A percentile compares a stretch with the other conserved stretches of the same genome.
These are phyloP conservation scores for Microcebus lehilahytsara DNA, from an alignment of 2,113 vertebrate species.

Conservation along the genomic window DNA sequence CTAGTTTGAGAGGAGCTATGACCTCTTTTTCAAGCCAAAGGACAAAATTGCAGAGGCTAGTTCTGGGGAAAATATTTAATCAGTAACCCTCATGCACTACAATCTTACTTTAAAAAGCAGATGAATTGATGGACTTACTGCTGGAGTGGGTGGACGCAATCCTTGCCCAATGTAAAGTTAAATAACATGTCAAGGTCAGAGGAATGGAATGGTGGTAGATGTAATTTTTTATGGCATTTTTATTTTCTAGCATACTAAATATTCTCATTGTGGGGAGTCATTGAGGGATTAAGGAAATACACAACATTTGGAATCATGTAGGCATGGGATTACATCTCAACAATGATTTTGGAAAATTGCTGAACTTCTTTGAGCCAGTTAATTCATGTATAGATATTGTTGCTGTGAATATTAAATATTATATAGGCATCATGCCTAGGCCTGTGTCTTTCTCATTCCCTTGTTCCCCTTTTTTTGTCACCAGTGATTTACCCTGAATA, in stretches of 20 bases:
- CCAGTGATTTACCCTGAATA: background rate
- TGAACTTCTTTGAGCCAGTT: background rate
- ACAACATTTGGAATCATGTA: background rate
- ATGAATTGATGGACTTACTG: background rate
- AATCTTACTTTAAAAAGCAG: background rate
- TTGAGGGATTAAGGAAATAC: background rate
- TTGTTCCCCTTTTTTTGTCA: background rate
- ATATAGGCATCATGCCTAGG: background rate
- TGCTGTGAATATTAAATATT: background rate
- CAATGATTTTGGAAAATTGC: background rate
- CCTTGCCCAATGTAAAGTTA: background rate
- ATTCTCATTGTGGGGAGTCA: background rate
- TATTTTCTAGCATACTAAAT: background rate
- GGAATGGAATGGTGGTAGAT: background rate
- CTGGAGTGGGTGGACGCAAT: background rate
- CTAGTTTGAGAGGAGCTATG: background rate
- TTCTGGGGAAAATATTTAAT: background rate
- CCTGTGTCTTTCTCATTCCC: background rate
- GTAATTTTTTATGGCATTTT: background rate
- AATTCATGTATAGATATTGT: background rate
- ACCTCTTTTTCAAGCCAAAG: background rate
- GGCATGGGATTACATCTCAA: background rate
- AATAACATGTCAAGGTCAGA: background rate
- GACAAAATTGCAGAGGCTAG: background rate
- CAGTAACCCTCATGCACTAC: background rate